Percentiles rank a stretch among this genome's conserved stretches.
phyloP scores from a whole-genome alignment of 2,113 vertebrate genomes.

The Xenopus laevis region DNA sequence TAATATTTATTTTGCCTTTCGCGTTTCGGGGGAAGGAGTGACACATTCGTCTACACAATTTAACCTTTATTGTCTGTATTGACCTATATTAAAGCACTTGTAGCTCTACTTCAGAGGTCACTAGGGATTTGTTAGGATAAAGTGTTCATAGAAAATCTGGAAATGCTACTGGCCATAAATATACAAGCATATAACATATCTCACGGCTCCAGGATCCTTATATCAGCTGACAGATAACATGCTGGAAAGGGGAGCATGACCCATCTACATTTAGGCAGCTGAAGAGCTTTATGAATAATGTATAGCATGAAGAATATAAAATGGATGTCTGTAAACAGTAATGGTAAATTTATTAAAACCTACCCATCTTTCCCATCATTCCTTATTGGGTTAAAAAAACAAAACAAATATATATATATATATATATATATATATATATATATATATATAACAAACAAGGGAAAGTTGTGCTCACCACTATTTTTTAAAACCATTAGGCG shows the following conservation, averaged over 20 bases:
- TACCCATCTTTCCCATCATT: too few species aligned
- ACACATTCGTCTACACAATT: not conserved
- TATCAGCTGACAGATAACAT: not conserved
- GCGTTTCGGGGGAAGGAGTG: not conserved
- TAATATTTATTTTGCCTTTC: not conserved
- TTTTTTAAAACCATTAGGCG: too few species aligned
- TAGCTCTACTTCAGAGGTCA: not conserved
- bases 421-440: too few species aligned
- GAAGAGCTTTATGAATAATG: too few species aligned
- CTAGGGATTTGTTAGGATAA: not conserved
- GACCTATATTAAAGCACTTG: constrained; percentile 5
- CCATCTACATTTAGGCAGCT: too few species aligned
- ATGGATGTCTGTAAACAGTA: too few species aligned
- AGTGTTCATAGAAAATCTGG: not conserved
- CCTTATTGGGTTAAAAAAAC: too few species aligned
- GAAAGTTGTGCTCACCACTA: too few species aligned
- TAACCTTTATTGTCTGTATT: constrained; percentile 4
- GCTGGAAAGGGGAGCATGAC: not conserved
- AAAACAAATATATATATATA: too few species aligned
- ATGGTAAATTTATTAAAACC: too few species aligned
- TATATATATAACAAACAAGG: too few species aligned
- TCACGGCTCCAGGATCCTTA: not conserved
- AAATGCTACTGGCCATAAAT: not conserved
- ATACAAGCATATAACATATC: not conserved
- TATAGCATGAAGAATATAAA: too few species aligned